Percentiles rank a stretch among this genome's conserved stretches.
These are phyloP conservation scores for Staurois parvus DNA, from an alignment of 2,797 vertebrate genomes.

Conservation along the genomic window DNA sequence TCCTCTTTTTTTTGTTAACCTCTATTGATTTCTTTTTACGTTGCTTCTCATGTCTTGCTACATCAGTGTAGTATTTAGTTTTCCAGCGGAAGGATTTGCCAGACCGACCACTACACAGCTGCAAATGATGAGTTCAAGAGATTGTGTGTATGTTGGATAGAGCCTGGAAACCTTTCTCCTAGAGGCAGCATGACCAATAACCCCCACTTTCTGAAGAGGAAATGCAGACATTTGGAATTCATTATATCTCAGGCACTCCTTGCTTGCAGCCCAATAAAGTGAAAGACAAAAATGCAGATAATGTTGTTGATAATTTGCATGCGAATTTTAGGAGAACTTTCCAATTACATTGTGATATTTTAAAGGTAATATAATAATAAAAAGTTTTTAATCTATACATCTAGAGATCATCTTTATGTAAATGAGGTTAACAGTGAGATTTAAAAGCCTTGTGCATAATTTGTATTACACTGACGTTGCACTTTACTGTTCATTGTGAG, in stretches of 20 bases:
- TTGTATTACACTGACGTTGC: too few species aligned
- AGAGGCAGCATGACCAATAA: constrained; percentile 32
- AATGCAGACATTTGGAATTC: constrained; percentile 39
- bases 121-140: constrained; percentile 22
- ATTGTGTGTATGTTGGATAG: constrained; percentile 24
- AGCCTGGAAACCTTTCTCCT: constrained; percentile 18
- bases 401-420: too few species aligned
- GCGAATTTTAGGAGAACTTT: neutral
- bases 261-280: neutral
- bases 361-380: neutral
- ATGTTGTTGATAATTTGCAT: neutral
- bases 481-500: too few species aligned
- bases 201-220: constrained; percentile 33
- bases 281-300: constrained; percentile 30
- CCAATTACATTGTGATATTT: neutral
- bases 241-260: constrained; percentile 29
- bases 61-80: constrained; percentile 20
- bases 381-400: too few species aligned
- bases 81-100: constrained; percentile 6
- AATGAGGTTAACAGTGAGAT: too few species aligned
- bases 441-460: too few species aligned
- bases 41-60: constrained; percentile 18
- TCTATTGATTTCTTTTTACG: too few species aligned
- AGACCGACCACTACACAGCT: constrained; percentile 39
- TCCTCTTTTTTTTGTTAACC: too few species aligned